These are phyloP conservation scores for Apotomis turbidana DNA, from an alignment of 2,888 invertebrate species.

Conservation along the genomic window DNA sequence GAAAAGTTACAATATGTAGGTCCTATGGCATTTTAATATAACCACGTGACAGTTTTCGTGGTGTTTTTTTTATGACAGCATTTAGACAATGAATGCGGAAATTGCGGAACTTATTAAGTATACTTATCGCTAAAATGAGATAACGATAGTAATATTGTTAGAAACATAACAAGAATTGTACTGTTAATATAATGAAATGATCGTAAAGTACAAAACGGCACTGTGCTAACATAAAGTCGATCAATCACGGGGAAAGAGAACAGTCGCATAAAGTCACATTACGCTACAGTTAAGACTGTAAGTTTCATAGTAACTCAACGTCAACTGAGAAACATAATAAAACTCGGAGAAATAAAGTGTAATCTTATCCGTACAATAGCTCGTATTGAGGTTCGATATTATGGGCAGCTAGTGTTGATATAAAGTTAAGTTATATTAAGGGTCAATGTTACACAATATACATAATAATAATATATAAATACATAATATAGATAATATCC, in stretches of 20 bases:
- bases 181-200: conserved; percentile 2
- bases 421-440: too few relatives aligned
- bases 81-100: too few relatives aligned
- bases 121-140: background rate
- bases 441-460: too few relatives aligned
- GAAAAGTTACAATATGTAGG: too few relatives aligned
- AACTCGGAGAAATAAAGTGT: background rate
- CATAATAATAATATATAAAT: too few relatives aligned
- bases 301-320: conserved; percentile 15
- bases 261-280: conserved; percentile 1
- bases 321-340: conserved; percentile 5
- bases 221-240: conserved; percentile 15
- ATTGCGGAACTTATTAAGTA: too few relatives aligned
- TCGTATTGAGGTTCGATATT: background rate
- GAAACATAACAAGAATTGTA: conserved; percentile 1
- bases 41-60: too few relatives aligned
- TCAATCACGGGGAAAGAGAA: conserved; percentile 1
- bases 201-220: conserved; percentile 28
- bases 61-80: too few relatives aligned
- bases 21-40: too few relatives aligned
- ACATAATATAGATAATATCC: too few relatives aligned
- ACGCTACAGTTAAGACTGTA: conserved; percentile 6
- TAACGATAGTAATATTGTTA: background rate
- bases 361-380: background rate
- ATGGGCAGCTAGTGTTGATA: too few relatives aligned